Conservation (phyloP, 1,140 invertebrate species). For the Neodiprion pinetum region DNA sequence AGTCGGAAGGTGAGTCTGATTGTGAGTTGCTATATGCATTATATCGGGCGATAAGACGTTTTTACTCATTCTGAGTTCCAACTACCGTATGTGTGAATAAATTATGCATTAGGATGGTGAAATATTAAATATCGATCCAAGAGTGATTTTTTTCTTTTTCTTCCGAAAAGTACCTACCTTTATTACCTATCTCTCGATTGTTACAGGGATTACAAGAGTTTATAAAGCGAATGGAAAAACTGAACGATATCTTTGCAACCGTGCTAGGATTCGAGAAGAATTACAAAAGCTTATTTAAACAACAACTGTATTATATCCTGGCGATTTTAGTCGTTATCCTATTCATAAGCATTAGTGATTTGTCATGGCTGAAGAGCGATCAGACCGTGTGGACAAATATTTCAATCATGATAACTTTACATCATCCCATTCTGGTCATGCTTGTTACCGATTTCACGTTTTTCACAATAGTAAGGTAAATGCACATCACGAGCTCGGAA, state of each 20-base stretch:
- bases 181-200: background rate
- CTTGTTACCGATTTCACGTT: constrained; percentile 29
- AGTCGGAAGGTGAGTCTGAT: background rate
- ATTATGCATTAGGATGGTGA: too few species aligned
- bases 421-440: constrained; percentile 20
- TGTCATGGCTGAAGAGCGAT: background rate
- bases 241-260: constrained; percentile 10
- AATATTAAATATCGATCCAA: too few species aligned
- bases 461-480: constrained; percentile 31
- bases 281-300: background rate
- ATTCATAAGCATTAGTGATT: background rate
- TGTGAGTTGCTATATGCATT: too few species aligned
- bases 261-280: constrained; percentile 18
- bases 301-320: constrained; percentile 1
- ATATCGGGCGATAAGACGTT: too few species aligned
- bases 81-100: too few species aligned
- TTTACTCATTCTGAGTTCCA: too few species aligned
- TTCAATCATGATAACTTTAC: background rate
- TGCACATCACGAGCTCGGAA: too few species aligned
- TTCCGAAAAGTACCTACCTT: too few species aligned
- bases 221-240: constrained; percentile 6
- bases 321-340: constrained; percentile 22
- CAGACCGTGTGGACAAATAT: constrained; percentile 7
- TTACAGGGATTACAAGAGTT: constrained; percentile 15
- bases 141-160: too few species aligned